Evolutionary conservation across 1,140 invertebrate genomes (phyloP), one percentile per base, ranked within the genome.

Genomic region (Aphelinus atriplicis): DNA sequence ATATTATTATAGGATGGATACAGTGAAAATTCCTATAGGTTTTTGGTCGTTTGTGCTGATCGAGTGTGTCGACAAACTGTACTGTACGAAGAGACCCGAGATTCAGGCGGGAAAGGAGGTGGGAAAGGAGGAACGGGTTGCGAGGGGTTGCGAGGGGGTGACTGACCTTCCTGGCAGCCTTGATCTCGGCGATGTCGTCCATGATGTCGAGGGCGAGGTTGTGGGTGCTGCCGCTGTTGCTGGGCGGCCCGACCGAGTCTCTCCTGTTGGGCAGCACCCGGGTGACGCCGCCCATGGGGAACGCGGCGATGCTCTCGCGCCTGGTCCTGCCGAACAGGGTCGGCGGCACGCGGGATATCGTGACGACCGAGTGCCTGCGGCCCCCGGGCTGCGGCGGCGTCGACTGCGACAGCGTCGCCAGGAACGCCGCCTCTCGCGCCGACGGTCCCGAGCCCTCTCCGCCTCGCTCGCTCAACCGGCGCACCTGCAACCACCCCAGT

Each of bases 181-280:
- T 93, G 43, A 95, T 92, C 69, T 90, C 86, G 1, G 88, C 87
- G 55, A 95, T 95, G 80, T 95, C 93, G 79, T 95, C 94, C 94
- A 95, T 95, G 72, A 95, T 95, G 80, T 95, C 94, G 71, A 95
- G 86, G 80, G 95, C 93, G 42, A 95, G 87, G 83, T 95, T 95
- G 81, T 95, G 94, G 10, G 92, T 91, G 81, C 93, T 94, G 55
- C 94, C 94, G 26, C 90, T 89, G 45, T 91, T 92, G 42, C 92
- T 92, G 1, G 3, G 86, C 84, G 7, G 65, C 60, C 9, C 77
- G 3, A 85, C 83, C 0, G 90, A 90, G 72, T 90, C 90, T 2
- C 89, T 83, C 58, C 90, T 82, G 65, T 84, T 81, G 1, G 85
- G 84, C 7, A 90, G 79, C 74, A 90, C 86, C 73, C 87, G 80